phyloP scores from a whole-genome alignment of 2,888 invertebrate species.

The Drosophila barbarae region DNA sequence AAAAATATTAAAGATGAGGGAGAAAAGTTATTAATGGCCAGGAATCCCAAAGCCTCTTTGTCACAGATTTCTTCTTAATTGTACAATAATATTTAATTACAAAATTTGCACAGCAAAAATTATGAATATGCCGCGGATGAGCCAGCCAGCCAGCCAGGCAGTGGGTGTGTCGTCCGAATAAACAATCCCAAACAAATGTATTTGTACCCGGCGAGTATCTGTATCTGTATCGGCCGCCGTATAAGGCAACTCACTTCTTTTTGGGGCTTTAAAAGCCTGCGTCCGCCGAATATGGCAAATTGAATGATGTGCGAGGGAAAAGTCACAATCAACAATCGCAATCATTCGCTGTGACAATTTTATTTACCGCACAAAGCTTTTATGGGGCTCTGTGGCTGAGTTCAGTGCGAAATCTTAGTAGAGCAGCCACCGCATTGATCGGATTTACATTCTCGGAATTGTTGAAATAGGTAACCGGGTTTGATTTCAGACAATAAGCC shows the following conservation, averaged over 20 bases:
- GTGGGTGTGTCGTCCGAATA: constrained; percentile 57
- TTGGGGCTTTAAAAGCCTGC: constrained; percentile 34
- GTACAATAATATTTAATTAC: constrained; percentile 69
- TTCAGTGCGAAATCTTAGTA: constrained; percentile 16
- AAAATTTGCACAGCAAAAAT: constrained; percentile 46
- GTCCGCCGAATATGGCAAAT: constrained; percentile 39
- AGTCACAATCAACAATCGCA: constrained; percentile 11
- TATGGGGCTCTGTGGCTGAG: constrained; percentile 1
- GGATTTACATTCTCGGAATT: constrained; percentile 29
- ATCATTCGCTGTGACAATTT: constrained; percentile 29
- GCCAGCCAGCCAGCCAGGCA: constrained; percentile 21
- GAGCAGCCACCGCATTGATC: constrained; percentile 20
- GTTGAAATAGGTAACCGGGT: constrained; percentile 30
- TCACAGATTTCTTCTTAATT: constrained; percentile 60
- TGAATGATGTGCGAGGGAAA: constrained; percentile 51
- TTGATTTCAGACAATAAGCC: constrained; percentile 12
- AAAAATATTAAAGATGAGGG: constrained; percentile 14
- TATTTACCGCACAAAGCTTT: constrained; percentile 17
- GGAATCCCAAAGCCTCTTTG: constrained; percentile 43
- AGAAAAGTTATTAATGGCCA: constrained; percentile 40
- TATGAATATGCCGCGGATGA: constrained; percentile 58
- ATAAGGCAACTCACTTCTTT: constrained; percentile 43
- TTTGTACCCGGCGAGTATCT: constrained; percentile 4
- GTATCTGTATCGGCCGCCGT: constrained; percentile 20
- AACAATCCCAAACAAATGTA: constrained; percentile 39